These are phyloP conservation scores for Cetoscarus ocellatus DNA, from an alignment of 2,797 vertebrate species.

Conservation along the genomic window DNA sequence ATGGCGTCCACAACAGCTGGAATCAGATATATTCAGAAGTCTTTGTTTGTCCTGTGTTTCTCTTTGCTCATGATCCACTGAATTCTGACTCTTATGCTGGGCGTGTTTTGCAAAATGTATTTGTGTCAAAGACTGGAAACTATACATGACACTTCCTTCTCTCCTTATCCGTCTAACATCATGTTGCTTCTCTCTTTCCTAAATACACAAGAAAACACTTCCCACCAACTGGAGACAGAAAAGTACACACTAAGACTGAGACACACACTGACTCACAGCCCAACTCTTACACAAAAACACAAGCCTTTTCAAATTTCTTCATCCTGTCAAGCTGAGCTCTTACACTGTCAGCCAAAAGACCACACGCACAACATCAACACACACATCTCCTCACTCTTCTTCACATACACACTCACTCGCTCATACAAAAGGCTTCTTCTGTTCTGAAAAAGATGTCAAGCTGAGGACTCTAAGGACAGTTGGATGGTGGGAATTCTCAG, in stretches of 20 bases:
- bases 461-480: slow-evolving; percentile 37
- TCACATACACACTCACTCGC: slow-evolving; percentile 14
- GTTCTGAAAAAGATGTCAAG: slow-evolving; percentile 54
- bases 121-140: slow-evolving; percentile 47
- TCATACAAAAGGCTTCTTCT: slow-evolving; percentile 56
- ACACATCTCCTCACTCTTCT: slow-evolving; percentile 17
- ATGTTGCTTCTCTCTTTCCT: slow-evolving; percentile 10
- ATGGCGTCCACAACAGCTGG: slow-evolving; percentile 2
- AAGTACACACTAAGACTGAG: slow-evolving; percentile 7
- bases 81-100: slow-evolving; percentile 26
- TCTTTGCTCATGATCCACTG: slow-evolving; percentile 7
- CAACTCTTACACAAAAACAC: slow-evolving; percentile 43
- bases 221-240: slow-evolving; percentile 5
- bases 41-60: background rate
- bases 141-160: slow-evolving; percentile 45
- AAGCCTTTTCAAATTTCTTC: slow-evolving; percentile 59
- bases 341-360: slow-evolving; percentile 61
- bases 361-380: slow-evolving; percentile 50
- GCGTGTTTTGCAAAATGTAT: slow-evolving; percentile 48
- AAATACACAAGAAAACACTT: slow-evolving; percentile 24
- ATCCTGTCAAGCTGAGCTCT: slow-evolving; percentile 69
- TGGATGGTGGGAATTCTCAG: slow-evolving; percentile 32
- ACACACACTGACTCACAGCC: slow-evolving; percentile 37
- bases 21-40: slow-evolving; percentile 3
- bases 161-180: slow-evolving; percentile 25